Base-by-base conservation (phyloP, 2,797 vertebrate species). In the Falco rusticolus region DNA sequence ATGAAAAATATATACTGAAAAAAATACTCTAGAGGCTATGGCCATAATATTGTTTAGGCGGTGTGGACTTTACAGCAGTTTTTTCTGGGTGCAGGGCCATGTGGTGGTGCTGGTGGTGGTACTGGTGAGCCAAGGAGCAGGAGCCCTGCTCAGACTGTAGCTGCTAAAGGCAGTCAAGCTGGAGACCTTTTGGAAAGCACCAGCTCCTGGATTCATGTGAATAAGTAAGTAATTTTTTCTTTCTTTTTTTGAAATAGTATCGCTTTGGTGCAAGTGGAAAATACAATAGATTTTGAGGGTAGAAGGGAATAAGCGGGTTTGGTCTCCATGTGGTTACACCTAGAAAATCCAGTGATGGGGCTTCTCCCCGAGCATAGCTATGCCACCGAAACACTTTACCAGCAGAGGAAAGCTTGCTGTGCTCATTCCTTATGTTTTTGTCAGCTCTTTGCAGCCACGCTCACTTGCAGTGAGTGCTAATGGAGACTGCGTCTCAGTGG, bases 401-500 rank as follows among this genome's bases (percentile, higher is more conserved):
- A 34, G 54, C n/a, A 60, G n/a, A 60, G 31, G 10, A 57, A 53
- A 37, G 1, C 47, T 77, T 7, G 4, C 48, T 17, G 39, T 39
- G 47, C 28, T 74, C 77, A 24, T 31, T 6, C 13, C 10, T 20
- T 0, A 11, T 10, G n/a, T 2, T 26, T 90, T 50, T 39, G 60
- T 34, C 56, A 47, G 33, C 59, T 79, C 63, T 45, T 87, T 53
- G 61, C 21, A 77, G 5, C 20, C 34, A 6, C 4, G 17, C 20
- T 41, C 34, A 43, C 69, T 50, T 50, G 43, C 66, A 71, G 48
- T 0, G 3, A 57, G 45, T 2, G 57, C 22, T 66, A 6, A 50
- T 0, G 59, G 51, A 80, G 71, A n/a, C 11, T 0, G 0, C 10
- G 17, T 37, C 69, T 84, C 3, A 1, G 51, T 9, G 56, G 20